Percentiles rank a stretch among this genome's conserved stretches.
Conservation (phyloP, 2,888 invertebrate species). For the Hirtodrosophila alboralis region DNA sequence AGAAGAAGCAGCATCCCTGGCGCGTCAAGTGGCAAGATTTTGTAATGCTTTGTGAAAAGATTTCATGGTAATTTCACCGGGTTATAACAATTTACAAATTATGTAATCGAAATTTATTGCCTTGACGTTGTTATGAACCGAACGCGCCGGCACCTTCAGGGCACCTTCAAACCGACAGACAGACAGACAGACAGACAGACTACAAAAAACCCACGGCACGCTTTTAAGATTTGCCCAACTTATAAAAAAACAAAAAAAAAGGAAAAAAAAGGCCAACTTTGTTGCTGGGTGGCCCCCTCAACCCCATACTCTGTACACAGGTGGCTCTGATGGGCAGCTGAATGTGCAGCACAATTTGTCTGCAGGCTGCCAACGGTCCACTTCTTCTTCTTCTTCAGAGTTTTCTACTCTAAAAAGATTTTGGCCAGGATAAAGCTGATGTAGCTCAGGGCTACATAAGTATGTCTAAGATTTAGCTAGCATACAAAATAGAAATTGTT, state of each 20-base stretch:
- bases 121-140: constrained; percentile 26
- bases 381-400: constrained; percentile 14
- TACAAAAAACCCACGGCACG: constrained; percentile 35
- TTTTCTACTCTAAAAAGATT: no score
- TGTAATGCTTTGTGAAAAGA: constrained; percentile 75
- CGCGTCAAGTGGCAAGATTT: constrained; percentile 77
- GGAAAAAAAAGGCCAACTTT: no score
- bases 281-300: constrained; percentile 56
- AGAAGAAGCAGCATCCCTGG: constrained; percentile 3
- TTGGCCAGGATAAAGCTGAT: constrained; percentile 31
- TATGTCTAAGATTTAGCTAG: constrained; percentile 13
- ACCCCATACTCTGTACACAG: no score
- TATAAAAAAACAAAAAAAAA: constrained; percentile 15
- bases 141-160: constrained; percentile 35
- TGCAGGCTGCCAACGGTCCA: constrained; percentile 39
- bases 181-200: no score
- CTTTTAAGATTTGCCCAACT: constrained; percentile 36
- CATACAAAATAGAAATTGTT: no score
- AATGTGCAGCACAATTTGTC: constrained; percentile 44
- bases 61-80: constrained; percentile 79
- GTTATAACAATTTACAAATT: constrained; percentile 82
- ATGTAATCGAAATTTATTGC: constrained; percentile 81
- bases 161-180: not conserved
- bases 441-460: constrained; percentile 23
- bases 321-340: constrained; percentile 72